Evolutionary conservation across 2,113 vertebrate species (phyloP), one percentile per base, ranked within the genome.

Genomic region (Protobothrops flavoviridis): DNA sequence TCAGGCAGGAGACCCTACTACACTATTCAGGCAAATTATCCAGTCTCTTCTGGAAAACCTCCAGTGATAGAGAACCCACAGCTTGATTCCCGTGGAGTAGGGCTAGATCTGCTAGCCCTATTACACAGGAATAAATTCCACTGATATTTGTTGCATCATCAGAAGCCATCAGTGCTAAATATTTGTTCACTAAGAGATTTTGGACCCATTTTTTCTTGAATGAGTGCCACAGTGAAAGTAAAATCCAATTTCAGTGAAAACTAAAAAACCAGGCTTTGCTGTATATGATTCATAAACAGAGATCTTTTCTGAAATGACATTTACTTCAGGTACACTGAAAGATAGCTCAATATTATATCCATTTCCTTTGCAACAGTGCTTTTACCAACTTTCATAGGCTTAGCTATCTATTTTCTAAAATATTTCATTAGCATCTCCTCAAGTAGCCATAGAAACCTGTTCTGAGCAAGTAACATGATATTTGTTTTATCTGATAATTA

Each of bases 341-440:
- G 43, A 56, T 88, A 88, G 56, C 43, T 94, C 88, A 74, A 64
- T 93, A 69, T 56, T 92, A 91, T 91, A 93, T 43, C 0, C 0
- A 94, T 93, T 95, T 50, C 39, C 87, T 93, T 92, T 89, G 92
- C 86, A 96, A 87, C 11, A 0, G 91, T 24, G 94, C 93, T 74
- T 96, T 92, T 88, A 52, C 87, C 93, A 91, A 55, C 23, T n/a
- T 88, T 23, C 87, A 90, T 91, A 57, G 74, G 93, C 93, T 94
- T 90, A 87, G 15, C 61, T 91, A 91, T 81, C 64, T 69, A 12
- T 94, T 89, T 55, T 89, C 74, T 85, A 90, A 92, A 1, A 1
- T 52, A 50, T 93, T 93, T 94, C 87, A 95, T 88, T 94, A 95
- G 4, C 59, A 91, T 2, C 3, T 29, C 48, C 95, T 92, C 87